Conservation (phyloP, 2,888 invertebrate species). For the Athripsodes cinereus region DNA sequence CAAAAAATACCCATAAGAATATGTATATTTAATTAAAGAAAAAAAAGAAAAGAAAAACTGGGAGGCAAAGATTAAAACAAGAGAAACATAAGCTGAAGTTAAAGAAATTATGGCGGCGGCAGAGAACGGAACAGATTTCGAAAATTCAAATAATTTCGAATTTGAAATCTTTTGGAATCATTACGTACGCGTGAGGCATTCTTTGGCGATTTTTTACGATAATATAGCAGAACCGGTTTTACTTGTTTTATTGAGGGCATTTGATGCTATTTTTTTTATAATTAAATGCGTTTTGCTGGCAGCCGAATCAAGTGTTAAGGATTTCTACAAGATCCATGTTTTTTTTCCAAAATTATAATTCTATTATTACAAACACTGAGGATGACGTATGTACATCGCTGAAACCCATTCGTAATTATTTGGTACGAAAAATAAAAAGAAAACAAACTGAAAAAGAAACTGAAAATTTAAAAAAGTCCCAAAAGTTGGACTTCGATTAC, state of each 20-base stretch:
- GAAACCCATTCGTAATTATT: background rate
- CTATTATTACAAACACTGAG: background rate
- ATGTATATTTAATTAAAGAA: background rate
- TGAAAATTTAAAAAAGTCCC: background rate
- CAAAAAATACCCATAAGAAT: conserved; percentile 11
- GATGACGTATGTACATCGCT: conserved; percentile 24
- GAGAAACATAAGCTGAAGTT: background rate
- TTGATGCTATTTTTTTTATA: background rate
- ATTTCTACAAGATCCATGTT: conserved; percentile 25
- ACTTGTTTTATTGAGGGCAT: background rate
- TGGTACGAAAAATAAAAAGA: background rate
- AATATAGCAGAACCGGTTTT: too few relatives aligned
- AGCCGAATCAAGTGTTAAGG: conserved; percentile 9
- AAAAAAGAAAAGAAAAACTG: conserved; percentile 6
- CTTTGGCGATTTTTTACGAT: too few relatives aligned
- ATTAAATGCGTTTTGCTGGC: background rate
- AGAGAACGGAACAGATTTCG: background rate
- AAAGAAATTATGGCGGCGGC: too few relatives aligned
- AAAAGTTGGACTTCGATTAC: background rate
- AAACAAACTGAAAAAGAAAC: background rate
- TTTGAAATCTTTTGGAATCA: too few relatives aligned
- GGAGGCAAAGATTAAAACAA: background rate
- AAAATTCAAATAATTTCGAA: background rate
- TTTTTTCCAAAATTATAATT: conserved; percentile 9
- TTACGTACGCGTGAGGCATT: conserved; percentile 9